Evolutionary conservation across 2,113 vertebrate genomes (phyloP).

Genomic region (Scytalopus superciliaris): DNA sequence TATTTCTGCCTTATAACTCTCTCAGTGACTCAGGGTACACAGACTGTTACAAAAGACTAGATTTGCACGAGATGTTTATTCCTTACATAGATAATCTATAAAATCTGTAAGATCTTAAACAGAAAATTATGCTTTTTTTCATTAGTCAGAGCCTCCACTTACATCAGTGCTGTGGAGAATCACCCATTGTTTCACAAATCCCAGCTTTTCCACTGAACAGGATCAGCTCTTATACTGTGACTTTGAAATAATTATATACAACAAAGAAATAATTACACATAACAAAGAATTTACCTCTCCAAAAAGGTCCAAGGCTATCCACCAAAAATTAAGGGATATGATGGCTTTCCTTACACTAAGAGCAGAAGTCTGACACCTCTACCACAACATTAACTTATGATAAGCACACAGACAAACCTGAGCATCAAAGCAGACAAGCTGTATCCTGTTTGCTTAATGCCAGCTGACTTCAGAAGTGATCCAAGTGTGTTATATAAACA

Average conservation of each 20-base stretch:
- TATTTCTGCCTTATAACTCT: neutral
- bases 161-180: neutral
- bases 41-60: neutral
- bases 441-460: neutral
- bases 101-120: neutral
- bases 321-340: neutral
- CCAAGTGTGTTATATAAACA: neutral
- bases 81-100: neutral
- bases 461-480: neutral
- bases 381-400: neutral
- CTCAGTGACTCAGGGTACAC: neutral
- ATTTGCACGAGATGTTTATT: neutral
- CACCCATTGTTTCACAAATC: neutral
- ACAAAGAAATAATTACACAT: neutral
- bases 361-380: neutral
- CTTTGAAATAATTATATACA: neutral
- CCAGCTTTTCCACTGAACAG: neutral
- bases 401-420: neutral
- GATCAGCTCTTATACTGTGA: accelerated
- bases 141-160: neutral
- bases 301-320: neutral
- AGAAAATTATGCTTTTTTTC: neutral
- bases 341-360: neutral
- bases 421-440: neutral
- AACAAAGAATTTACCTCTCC: neutral